Base-by-base conservation (phyloP, 2,797 vertebrate genomes). In the Galagoides demidoff region DNA sequence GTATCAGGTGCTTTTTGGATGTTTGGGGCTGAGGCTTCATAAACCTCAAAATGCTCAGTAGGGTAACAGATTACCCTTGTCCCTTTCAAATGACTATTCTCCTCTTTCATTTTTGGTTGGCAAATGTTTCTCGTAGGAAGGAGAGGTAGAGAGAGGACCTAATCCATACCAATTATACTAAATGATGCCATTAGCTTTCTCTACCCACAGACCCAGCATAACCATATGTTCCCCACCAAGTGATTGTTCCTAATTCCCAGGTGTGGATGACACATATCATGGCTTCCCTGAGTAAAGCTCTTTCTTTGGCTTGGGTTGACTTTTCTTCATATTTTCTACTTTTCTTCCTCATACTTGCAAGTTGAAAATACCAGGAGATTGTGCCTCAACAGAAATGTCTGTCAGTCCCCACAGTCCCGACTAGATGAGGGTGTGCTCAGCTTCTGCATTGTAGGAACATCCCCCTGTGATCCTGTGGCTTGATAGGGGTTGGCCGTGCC, bases 1-100 rank as follows among this genome's bases (percentile, higher is more conserved):
- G 99, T 99, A 98, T 84, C 45, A 55, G 19, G 43, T 84, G 49
- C 3, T 9, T 39, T 85, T 71, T 55, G 23, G 16, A 25, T 86
- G 20, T 64, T 78, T 64, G 13, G 16, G 4, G 3, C 43, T 66
- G 13, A 34, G 5, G 52, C 2, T 82, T 92, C 1, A 14, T 61
- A 71, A 64, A 17, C 5, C 9, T 90, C n/a, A 31, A 4, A 31
- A 83, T 82, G 20, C 34, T 84, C 19, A 59, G 1, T 43, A 74
- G 55, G 19, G 17, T 29, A 17, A 66, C 39, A 57, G 1, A 10
- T 63, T 29, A 55, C 17, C 10, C 5, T 4, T n/a, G 2, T 85
- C 11, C 2, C 29, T 93, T 78, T 79, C 31, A 57, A 61, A 8
- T 89, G 45, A 73, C 37, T 45, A 39, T 45, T 64, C 14, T 49